Conservation (phyloP, 2,113 vertebrate species). For the Trichomycterus rosablanca region DNA sequence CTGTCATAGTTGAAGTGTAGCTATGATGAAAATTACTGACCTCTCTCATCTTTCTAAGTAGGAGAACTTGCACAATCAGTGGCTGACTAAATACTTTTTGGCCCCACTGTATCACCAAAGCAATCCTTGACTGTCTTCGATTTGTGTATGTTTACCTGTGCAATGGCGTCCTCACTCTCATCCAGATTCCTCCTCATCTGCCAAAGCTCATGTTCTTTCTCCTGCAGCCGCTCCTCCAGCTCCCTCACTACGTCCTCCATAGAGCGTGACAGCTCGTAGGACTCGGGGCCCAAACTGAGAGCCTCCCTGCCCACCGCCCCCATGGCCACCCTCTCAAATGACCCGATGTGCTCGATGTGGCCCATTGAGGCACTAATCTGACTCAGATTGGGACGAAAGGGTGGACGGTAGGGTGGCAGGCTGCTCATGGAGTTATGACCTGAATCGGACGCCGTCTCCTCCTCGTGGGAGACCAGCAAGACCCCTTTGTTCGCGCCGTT, state of each 20-base stretch:
- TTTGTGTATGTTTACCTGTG: constrained; percentile 76
- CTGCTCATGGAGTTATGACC: constrained; percentile 90
- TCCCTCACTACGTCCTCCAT: constrained; percentile 83
- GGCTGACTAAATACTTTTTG: too few species aligned
- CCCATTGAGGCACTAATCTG: constrained; percentile 93
- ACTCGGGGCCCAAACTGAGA: constrained; percentile 51
- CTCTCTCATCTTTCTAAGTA: too few species aligned
- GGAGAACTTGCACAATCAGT: too few species aligned
- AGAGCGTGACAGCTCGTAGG: constrained; percentile 82
- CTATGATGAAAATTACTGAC: too few species aligned
- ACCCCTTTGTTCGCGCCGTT: constrained; percentile 57
- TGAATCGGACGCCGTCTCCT: constrained; percentile 78
- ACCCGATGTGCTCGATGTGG: constrained; percentile 91
- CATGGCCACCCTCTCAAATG: constrained; percentile 74
- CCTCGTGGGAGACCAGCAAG: constrained; percentile 73
- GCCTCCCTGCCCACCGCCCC: constrained; percentile 56
- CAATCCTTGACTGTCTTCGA: too few species aligned
- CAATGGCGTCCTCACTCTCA: constrained; percentile 83
- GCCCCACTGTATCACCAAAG: too few species aligned
- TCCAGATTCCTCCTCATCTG: constrained; percentile 87
- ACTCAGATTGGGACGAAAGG: constrained; percentile 75
- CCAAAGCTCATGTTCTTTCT: constrained; percentile 83
- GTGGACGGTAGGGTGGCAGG: constrained; percentile 78
- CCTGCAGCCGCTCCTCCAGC: constrained; percentile 81
- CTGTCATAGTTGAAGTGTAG: too few species aligned